Conservation (phyloP, 2,888 invertebrate species). For the Drymonia ruficornis region DNA sequence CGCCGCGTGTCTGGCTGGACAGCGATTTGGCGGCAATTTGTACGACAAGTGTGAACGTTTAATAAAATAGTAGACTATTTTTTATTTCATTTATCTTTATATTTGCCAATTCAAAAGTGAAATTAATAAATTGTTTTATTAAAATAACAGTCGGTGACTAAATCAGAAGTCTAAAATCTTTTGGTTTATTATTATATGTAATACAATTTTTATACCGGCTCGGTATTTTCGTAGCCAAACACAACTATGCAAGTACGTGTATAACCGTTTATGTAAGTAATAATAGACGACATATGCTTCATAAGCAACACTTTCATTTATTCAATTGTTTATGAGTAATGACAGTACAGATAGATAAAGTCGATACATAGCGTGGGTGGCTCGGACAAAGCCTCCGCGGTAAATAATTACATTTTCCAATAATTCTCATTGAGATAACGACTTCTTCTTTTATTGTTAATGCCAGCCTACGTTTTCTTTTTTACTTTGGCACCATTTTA, state of each 20-base stretch:
- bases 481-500: constrained; percentile 1
- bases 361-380: constrained; percentile 11
- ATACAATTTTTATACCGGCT: no score
- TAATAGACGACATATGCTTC: not conserved
- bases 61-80: no score
- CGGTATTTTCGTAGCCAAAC: no score
- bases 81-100: no score
- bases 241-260: no score
- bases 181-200: no score
- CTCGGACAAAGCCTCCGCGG: constrained; percentile 9
- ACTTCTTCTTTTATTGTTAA: constrained; percentile 17
- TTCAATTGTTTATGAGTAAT: constrained; percentile 22
- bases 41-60: constrained; percentile 13
- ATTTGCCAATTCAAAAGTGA: no score
- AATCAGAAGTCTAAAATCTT: no score
- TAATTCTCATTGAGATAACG: constrained; percentile 27
- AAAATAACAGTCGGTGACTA: no score
- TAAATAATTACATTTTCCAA: constrained; percentile 27
- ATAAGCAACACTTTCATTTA: constrained; percentile 19
- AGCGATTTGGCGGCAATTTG: constrained; percentile 24
- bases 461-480: constrained; percentile 9
- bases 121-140: no score
- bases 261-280: no score
- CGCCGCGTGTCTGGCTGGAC: constrained; percentile 43
- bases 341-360: not conserved